phyloP scores from a whole-genome alignment of 2,797 vertebrate genomes.

The Lutjanus campechanus region DNA sequence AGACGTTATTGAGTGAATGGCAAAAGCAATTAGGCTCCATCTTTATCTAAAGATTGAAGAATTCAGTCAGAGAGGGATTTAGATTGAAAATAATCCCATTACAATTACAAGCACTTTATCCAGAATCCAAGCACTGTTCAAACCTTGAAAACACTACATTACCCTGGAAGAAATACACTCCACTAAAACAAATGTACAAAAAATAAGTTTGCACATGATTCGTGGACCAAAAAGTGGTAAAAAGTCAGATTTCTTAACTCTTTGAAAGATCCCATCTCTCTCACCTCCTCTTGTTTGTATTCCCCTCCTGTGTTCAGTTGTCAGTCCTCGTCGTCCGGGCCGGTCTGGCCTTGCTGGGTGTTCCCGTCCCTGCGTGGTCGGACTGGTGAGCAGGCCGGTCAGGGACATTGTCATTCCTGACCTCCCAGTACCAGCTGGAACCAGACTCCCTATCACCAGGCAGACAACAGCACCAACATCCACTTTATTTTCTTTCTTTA shows the following conservation, averaged over 20 bases:
- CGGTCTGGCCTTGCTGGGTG: background rate
- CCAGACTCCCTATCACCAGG: background rate
- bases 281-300: constrained; percentile 23
- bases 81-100: too few species aligned
- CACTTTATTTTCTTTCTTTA: background rate
- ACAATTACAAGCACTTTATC: too few species aligned
- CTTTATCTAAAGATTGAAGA: too few species aligned
- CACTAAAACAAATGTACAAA: too few species aligned
- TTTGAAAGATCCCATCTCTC: background rate
- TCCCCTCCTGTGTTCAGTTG: constrained; percentile 16
- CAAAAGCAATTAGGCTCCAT: too few species aligned
- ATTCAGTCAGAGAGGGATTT: too few species aligned
- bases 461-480: background rate
- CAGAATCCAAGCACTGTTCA: too few species aligned
- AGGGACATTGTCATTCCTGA: background rate
- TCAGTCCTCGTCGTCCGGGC: background rate
- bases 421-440: background rate
- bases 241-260: background rate
- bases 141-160: too few species aligned
- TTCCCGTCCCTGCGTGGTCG: constrained; percentile 13
- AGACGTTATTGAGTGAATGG: too few species aligned
- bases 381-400: constrained; percentile 34
- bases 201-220: background rate
- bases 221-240: background rate
- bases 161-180: too few species aligned